Base-by-base conservation (phyloP, 2,113 vertebrate species). In the Atlantisia rogersi region DNA sequence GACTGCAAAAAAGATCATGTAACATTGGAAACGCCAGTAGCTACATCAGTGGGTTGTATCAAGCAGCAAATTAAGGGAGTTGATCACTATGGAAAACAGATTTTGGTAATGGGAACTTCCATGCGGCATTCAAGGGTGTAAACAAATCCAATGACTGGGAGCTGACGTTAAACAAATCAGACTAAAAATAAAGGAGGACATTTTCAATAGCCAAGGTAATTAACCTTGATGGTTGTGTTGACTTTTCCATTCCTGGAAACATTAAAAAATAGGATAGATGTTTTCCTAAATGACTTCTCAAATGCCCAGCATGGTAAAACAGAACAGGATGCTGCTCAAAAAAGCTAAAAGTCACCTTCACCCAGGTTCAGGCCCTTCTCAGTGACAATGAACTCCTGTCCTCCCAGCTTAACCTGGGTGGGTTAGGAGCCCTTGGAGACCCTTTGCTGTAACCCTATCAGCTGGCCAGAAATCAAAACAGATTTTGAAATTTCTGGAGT, bases 241-340 rank as follows among this genome's bases (percentile, higher is more conserved):
- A 50, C 87, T 91, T 90, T 95, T 95, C 84, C 87, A 55, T 82
- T 94, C 89, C 70, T 95, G 95, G 77, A 96, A 95, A 89, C 37
- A 40, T 58, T 28, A n/a, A 79, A 89, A 94, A 82, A 69, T 15
- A 80, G 31, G 22, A 84, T 44, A n/a, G 39, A 89, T 16, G 13
- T 50, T 93, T 87, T 92, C 77, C 63, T 82, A 95, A 92, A 82
- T 62, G 1, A 76, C 74, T 95, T 95, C 65, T 53, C 65, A 95
- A 94, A 90, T 82, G 15, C 28, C 37, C 75, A 90, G 44, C 29
- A 48, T 6, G 16, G 67, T 56, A 74, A 80, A 80, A 58, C 4
- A 87, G 82, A 91, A 80, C 75, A 93, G 50, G 82, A 92, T 59
- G 55, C 35, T 76, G 44, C 77, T 71, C 74, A 88, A 48, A 83